These are phyloP conservation scores for Pseudomugil tenellus DNA, from an alignment of 2,797 vertebrate genomes.

Conservation along the genomic window DNA sequence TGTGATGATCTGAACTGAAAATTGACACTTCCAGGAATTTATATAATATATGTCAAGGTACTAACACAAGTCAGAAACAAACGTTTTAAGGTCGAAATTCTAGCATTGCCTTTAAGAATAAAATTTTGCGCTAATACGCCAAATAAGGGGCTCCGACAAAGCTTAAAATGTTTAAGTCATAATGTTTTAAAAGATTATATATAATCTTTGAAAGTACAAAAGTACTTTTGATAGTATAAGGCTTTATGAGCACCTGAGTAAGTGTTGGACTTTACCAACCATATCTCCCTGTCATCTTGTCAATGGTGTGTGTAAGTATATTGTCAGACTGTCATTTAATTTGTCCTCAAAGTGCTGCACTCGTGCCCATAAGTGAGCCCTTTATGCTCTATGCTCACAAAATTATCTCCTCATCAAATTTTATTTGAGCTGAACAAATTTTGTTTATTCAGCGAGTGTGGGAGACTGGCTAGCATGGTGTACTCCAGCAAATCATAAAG, in stretches of 20 bases:
- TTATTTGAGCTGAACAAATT: constrained; percentile 74
- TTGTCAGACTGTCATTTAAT: constrained; percentile 47
- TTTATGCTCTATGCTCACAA: constrained; percentile 71
- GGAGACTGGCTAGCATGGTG: constrained; percentile 52
- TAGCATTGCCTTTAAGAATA: neutral
- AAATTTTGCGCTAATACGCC: neutral
- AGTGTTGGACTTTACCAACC: constrained; percentile 38
- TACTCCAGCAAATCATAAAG: constrained; percentile 70
- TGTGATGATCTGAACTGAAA: too few species aligned
- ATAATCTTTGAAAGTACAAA: constrained; percentile 17
- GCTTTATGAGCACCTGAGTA: constrained; percentile 24
- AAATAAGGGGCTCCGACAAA: neutral
- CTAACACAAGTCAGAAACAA: neutral
- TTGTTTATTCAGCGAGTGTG: constrained; percentile 71
- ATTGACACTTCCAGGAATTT: neutral
- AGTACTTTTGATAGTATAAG: constrained; percentile 5
- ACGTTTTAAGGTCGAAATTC: neutral
- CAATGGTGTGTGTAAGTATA: constrained; percentile 35
- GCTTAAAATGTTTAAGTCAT: neutral
- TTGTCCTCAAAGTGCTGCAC: constrained; percentile 39
- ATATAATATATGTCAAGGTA: neutral
- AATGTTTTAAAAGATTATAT: neutral
- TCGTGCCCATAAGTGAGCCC: constrained; percentile 65
- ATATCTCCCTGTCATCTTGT: constrained; percentile 64
- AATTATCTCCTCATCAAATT: constrained; percentile 83